Conservation (phyloP, 2,888 invertebrate species). For the Priocnemis perturbator region DNA sequence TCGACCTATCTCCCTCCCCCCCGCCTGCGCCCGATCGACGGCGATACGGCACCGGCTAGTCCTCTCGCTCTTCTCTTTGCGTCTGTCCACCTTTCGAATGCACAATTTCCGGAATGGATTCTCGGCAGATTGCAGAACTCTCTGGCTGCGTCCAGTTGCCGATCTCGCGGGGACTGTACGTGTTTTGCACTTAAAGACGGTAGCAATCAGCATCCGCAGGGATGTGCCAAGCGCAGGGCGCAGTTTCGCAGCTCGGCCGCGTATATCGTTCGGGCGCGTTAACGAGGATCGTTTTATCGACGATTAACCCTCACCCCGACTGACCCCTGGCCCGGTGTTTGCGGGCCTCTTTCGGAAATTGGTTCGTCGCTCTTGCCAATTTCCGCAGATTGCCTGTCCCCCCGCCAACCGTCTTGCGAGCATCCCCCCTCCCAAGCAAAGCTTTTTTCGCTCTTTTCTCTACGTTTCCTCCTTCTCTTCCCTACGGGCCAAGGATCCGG, state of each 20-base stretch:
- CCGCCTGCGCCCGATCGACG: no score
- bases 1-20: no score
- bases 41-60: no score
- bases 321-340: slow-evolving; percentile 70
- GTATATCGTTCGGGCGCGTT: slow-evolving; percentile 62
- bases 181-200: slow-evolving; percentile 21
- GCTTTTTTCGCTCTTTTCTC: slow-evolving; percentile 18
- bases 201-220: slow-evolving; percentile 31
- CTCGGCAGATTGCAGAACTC: no score
- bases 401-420: slow-evolving; percentile 27
- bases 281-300: slow-evolving; percentile 74
- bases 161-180: no score
- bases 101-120: no score
- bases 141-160: no score
- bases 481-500: slow-evolving; percentile 20
- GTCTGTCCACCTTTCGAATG: no score
- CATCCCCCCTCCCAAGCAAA: slow-evolving; percentile 24
- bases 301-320: slow-evolving; percentile 71
- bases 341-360: slow-evolving; percentile 69
- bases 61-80: no score
- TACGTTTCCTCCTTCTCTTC: slow-evolving; percentile 34
- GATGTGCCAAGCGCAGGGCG: slow-evolving; percentile 28
- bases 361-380: slow-evolving; percentile 71
- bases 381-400: slow-evolving; percentile 66
- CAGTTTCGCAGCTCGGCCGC: slow-evolving; percentile 44